Evolutionary conservation across 2,888 invertebrate species (phyloP), one percentile per base, ranked within the genome.

Genomic region (Tiliacea citrago): DNA sequence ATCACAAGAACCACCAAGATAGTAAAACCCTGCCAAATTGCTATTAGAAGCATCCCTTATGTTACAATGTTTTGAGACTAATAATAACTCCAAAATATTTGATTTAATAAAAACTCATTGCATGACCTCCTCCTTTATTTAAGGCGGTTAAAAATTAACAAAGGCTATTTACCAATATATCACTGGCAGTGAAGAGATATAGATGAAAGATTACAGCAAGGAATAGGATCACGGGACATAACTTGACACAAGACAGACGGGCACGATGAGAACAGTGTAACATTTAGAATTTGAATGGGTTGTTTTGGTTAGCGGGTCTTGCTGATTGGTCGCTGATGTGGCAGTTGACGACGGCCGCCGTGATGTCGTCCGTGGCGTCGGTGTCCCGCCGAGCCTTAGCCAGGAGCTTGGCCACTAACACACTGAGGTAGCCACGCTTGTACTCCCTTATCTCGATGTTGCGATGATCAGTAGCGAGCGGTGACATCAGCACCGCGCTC

Each of bases 321-420:
- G 39, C 42, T 0, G 62, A 3, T 8, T 60, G 66, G 2, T 63
- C 29, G 55, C 58, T 63, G 60, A 80, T 67, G 53, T 63, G 75
- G 12, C 75, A 80, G 13, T 72, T 80, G 16, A 75, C 81, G 0
- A 67, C 35, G 8, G 75, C 84, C 13, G 24, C 35, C 0, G 82
- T 72, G 45, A 82, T 72, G 35, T 84, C 66, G 6, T 75, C 84
- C 0, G 60, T 80, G 16, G 12, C 29, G 10, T 82, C 84, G 0
- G n/a, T 0, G 0, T 75, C 81, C 0, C 72, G 84, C 0, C 84
- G 84, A 1, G 71, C 68, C 39, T 13, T 66, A 1, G 84, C 82
- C 45, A 82, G 47, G 2, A 82, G 18, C n/a, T 72, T 51, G 2
- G 81, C 75, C 39, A 81, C 83, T 5, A 84, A 35, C 5, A 75